Evolutionary conservation across 2,113 vertebrate species (phyloP).

Genomic region (Epinephelus fuscoguttatus): DNA sequence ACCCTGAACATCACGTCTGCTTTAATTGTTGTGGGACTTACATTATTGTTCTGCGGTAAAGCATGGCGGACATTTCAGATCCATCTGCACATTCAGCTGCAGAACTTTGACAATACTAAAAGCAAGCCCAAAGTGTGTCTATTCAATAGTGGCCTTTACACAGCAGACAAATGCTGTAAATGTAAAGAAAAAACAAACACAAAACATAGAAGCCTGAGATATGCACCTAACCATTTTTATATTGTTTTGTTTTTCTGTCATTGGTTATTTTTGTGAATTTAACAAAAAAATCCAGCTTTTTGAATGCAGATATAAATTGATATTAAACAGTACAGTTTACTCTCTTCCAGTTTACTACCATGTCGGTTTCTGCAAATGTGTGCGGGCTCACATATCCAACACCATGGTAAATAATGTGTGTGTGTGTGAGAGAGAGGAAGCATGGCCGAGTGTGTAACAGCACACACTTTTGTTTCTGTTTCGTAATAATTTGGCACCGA

Average conservation of each 20-base stretch:
- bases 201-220: background rate
- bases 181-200: background rate
- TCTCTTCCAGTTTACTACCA: background rate
- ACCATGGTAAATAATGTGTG: constrained; percentile 1
- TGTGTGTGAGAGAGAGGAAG: constrained; percentile 16
- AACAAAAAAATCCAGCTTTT: background rate
- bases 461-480: constrained; percentile 60
- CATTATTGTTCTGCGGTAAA: background rate
- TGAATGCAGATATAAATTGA: background rate
- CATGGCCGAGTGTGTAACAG: constrained; percentile 27
- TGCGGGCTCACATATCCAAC: background rate
- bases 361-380: background rate
- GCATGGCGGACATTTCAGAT: background rate
- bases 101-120: background rate
- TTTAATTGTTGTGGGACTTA: background rate
- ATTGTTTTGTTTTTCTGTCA: background rate
- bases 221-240: background rate
- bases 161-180: background rate
- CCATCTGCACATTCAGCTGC: background rate
- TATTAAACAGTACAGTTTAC: background rate
- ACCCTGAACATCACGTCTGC: background rate
- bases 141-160: background rate
- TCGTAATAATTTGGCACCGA: constrained; percentile 71
- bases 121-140: background rate
- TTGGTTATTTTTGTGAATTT: no score